Evolutionary conservation across 2,888 invertebrate species (phyloP).

Genomic region (Alsophila aescularia): DNA sequence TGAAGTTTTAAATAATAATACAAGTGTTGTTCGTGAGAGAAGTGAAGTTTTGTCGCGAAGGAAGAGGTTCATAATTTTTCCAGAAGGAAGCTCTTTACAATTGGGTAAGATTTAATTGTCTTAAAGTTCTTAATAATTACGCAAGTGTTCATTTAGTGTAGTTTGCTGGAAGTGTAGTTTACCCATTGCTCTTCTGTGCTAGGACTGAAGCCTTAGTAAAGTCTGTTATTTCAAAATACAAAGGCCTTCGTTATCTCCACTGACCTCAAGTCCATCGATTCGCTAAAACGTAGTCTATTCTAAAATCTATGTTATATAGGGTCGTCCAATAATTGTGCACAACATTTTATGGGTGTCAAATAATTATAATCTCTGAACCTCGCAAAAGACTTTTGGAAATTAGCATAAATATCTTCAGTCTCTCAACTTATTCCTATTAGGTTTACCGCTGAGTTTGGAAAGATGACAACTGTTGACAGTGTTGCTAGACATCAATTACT

Average conservation of each 20-base stretch:
- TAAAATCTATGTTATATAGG: not conserved
- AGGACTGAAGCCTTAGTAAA: too few relatives aligned
- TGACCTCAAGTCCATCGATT: not conserved
- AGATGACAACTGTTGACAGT: too few relatives aligned
- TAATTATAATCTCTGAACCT: too few relatives aligned
- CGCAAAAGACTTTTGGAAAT: too few relatives aligned
- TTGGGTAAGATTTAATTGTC: conserved; percentile 67
- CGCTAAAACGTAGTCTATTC: not conserved
- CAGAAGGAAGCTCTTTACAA: conserved; percentile 86
- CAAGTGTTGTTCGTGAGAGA: conserved; percentile 33
- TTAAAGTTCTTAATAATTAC: not conserved
- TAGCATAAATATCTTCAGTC: too few relatives aligned
- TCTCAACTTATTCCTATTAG: too few relatives aligned
- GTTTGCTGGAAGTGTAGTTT: too few relatives aligned
- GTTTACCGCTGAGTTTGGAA: too few relatives aligned
- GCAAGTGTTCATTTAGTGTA: too few relatives aligned
- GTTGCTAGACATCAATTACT: too few relatives aligned
- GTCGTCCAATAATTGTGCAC: not conserved
- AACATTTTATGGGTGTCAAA: too few relatives aligned
- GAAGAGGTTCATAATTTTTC: conserved; percentile 84
- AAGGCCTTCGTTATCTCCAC: conserved; percentile 5
- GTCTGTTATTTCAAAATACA: not conserved
- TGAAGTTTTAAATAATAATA: conserved; percentile 33
- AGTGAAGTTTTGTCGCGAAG: conserved; percentile 73
- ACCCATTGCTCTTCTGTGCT: too few relatives aligned